phyloP scores from a whole-genome alignment of 2,888 invertebrate genomes.

The Acholoe squamosa region DNA sequence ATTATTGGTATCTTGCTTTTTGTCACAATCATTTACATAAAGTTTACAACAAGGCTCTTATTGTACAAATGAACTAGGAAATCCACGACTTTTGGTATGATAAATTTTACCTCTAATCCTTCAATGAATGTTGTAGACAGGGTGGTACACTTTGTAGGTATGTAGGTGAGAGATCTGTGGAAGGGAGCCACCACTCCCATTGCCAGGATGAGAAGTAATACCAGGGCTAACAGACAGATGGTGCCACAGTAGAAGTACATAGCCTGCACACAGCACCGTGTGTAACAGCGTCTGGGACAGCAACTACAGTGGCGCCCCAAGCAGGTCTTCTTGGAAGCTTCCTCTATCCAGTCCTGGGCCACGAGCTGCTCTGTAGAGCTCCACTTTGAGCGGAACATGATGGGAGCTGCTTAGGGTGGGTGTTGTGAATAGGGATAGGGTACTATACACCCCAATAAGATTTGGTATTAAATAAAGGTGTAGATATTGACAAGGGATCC shows the following conservation, averaged over 20 bases:
- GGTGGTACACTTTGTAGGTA: background rate
- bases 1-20: too few species aligned
- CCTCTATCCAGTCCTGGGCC: slow-evolving; percentile 50
- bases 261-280: slow-evolving; percentile 12
- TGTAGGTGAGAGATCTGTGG: slow-evolving; percentile 20
- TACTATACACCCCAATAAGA: too few species aligned
- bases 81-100: too few species aligned
- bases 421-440: too few species aligned
- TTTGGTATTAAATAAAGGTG: too few species aligned
- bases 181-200: slow-evolving; percentile 26
- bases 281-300: slow-evolving; percentile 32
- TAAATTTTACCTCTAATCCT: background rate
- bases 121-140: background rate
- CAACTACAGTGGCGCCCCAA: slow-evolving; percentile 53
- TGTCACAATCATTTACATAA: too few species aligned
- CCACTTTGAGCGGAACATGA: slow-evolving; percentile 43
- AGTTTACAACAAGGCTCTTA: too few species aligned
- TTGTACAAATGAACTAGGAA: too few species aligned
- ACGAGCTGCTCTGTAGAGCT: slow-evolving; percentile 35
- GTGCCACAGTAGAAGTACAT: slow-evolving; percentile 51
- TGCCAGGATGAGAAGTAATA: background rate
- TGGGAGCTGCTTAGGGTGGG: background rate
- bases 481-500: too few species aligned
- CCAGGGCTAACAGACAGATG: background rate
- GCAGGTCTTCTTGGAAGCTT: slow-evolving; percentile 29